Conservation (phyloP, 2,797 vertebrate genomes). For the Sebastes elongatus region DNA sequence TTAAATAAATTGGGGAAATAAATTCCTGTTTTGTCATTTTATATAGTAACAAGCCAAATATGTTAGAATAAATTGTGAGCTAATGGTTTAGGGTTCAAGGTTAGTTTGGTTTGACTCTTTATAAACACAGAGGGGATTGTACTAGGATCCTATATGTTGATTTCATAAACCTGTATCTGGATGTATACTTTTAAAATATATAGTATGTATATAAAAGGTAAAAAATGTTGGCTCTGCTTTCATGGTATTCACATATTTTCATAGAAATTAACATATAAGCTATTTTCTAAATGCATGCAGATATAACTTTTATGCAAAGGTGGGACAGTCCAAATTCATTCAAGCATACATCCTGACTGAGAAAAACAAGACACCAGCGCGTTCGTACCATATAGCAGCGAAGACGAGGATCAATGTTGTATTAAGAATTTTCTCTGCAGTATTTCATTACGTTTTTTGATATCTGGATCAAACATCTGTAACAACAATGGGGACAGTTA, state of each 20-base stretch:
- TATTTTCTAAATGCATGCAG: neutral
- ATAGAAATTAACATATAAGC: neutral
- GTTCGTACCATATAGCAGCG: neutral
- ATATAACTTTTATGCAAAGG: slow-evolving; percentile 54
- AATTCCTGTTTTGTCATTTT: slow-evolving; percentile 46
- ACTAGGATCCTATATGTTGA: neutral
- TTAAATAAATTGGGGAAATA: slow-evolving; percentile 82
- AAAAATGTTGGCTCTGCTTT: neutral
- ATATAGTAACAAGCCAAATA: neutral
- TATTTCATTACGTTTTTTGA: neutral
- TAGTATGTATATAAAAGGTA: neutral
- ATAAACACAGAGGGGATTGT: neutral
- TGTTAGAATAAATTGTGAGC: neutral
- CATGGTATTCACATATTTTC: neutral
- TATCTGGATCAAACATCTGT: neutral
- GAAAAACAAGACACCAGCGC: slow-evolving; percentile 22
- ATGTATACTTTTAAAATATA: neutral
- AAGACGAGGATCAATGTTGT: neutral
- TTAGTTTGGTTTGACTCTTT: neutral
- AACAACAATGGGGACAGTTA: slow-evolving; percentile 34
- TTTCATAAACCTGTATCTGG: neutral
- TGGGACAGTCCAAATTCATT: slow-evolving; percentile 35
- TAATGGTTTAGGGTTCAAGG: neutral
- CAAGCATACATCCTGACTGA: slow-evolving; percentile 65
- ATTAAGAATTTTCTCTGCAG: neutral